Percentiles rank a stretch among this genome's conserved stretches.
These are phyloP conservation scores for Ochlodes sylvanus DNA, from an alignment of 2,888 invertebrate genomes.

Conservation along the genomic window DNA sequence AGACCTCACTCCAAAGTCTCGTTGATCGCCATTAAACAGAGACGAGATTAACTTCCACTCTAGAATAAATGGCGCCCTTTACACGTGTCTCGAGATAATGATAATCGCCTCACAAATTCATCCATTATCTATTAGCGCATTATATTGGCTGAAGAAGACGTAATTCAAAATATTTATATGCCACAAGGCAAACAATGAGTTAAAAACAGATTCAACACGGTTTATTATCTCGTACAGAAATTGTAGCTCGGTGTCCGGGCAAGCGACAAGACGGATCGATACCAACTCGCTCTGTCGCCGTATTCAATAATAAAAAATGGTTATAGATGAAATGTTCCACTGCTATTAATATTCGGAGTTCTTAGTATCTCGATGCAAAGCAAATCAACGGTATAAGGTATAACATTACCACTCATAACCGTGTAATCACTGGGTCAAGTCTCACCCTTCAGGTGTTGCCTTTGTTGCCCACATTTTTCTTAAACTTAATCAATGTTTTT, in stretches of 20 bases:
- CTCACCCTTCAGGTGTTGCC: too few relatives aligned
- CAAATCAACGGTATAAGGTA: too few relatives aligned
- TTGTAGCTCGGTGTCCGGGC: slow-evolving; percentile 7
- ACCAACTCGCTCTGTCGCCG: slow-evolving; percentile 7
- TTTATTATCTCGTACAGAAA: slow-evolving; percentile 18
- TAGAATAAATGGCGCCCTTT: neutral
- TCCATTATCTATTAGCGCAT: neutral
- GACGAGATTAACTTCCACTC: neutral
- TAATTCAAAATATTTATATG: neutral
- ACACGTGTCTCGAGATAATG: neutral
- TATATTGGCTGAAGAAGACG: slow-evolving; percentile 1
- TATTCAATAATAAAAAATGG: neutral
- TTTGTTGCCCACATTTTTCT: too few relatives aligned
- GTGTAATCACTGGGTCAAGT: too few relatives aligned
- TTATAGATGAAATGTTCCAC: neutral
- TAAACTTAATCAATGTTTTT: too few relatives aligned
- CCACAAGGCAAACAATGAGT: slow-evolving; percentile 3
- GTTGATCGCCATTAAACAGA: neutral
- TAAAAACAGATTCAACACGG: slow-evolving; percentile 13
- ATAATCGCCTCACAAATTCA: neutral
- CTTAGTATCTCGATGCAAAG: neutral
- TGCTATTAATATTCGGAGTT: neutral
- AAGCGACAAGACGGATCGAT: slow-evolving; percentile 17
- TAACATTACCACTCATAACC: too few relatives aligned
- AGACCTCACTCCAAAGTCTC: too few relatives aligned